These are phyloP conservation scores for Drosophila paranaensis DNA, from an alignment of 2,888 invertebrate genomes.

Conservation along the genomic window DNA sequence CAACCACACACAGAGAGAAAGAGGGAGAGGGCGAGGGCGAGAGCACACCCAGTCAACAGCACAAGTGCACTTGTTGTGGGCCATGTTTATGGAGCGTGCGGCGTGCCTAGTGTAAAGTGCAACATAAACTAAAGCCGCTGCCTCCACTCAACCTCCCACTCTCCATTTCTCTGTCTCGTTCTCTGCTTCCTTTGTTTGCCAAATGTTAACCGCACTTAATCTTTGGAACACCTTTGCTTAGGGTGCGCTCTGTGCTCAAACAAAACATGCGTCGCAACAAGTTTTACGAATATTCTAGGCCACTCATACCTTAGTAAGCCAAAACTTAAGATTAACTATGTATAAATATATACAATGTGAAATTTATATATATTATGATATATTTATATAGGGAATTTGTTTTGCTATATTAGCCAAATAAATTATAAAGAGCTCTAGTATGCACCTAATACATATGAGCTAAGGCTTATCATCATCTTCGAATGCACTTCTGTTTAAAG, in stretches of 20 bases:
- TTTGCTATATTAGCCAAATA: too few relatives aligned
- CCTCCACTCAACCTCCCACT: not conserved
- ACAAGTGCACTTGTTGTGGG: conserved; percentile 62
- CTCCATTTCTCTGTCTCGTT: not conserved
- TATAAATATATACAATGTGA: not conserved
- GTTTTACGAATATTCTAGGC: not conserved
- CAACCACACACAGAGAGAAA: conserved; percentile 13
- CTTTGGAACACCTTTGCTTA: conserved; percentile 41
- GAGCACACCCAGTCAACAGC: conserved; percentile 28
- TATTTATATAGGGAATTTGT: not conserved
- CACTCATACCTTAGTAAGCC: too few relatives aligned
- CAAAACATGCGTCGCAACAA: conserved; percentile 8
- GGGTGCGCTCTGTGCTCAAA: conserved; percentile 12
- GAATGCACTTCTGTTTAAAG: too few relatives aligned
- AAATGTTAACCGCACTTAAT: conserved; percentile 69
- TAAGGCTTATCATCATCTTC: too few relatives aligned
- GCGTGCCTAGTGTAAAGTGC: conserved; percentile 60
- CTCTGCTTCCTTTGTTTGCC: conserved; percentile 35
- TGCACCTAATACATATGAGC: too few relatives aligned
- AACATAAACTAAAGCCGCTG: conserved; percentile 68
- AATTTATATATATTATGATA: not conserved
- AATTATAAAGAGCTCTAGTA: too few relatives aligned
- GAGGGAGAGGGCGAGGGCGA: not conserved
- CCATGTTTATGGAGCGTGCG: conserved; percentile 61
- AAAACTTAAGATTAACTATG: not conserved